Evolutionary conservation across 2,113 vertebrate genomes (phyloP), one percentile per base, ranked within the genome.

Genomic region (Oreochromis spilurus): DNA sequence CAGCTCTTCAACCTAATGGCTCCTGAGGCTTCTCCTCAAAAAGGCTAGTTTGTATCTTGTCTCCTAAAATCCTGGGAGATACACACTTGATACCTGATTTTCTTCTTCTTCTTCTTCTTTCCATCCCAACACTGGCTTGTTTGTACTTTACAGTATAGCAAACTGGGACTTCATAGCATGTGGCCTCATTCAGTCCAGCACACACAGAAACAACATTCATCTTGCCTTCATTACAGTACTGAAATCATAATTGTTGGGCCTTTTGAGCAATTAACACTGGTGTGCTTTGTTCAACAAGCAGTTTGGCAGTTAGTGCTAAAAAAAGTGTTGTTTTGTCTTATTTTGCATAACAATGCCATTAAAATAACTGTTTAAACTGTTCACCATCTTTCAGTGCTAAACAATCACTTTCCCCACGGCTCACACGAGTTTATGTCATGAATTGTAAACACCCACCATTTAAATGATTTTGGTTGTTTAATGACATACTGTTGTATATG

Each of bases 161-260:
- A 90, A 86, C 81, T 84, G 84, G 91, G 87, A 84, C 91, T 93
- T 88, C 75, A 50, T 81, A 75, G 82, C 65, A 87, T 67, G 82
- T 93, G 94, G 89, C 93, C 94, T 92, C 92, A 94, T 94, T 95
- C 93, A 92, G 90, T 94, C 92, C 91, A 43, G 54, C 19, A 11
- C 77, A 60, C 79, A 48, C 38, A 62, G 80, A 79, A 79, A 43
- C 75, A 88, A 75, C 90, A 94, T 94, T 89, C 38, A 79, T 93
- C 91, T 92, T 77, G 84, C 53, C 50, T 52, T 89, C 70, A 80
- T 83, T 10, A 48, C 9, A 9, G 43, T 2, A 43, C 45, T 79
- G 78, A 57, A 87, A 87, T 92, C 85, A 26, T 88, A 88, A 91
- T 88, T 81, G 85, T 83, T 53, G 53, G 67, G 84, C 84, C 87